phyloP scores from a whole-genome alignment of 1,140 invertebrate genomes.

The Eubasilissa regina region DNA sequence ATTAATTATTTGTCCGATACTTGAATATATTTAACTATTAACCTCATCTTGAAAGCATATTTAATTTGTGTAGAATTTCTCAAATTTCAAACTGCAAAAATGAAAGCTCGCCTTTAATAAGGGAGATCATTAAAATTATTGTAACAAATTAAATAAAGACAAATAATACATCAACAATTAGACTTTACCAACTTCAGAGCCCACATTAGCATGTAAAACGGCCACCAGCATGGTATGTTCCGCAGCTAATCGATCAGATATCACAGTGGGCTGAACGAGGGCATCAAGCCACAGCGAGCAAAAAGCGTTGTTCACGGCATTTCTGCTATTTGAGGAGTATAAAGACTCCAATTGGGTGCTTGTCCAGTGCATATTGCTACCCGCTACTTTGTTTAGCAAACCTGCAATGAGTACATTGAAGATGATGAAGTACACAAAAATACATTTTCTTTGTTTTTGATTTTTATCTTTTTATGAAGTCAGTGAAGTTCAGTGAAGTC shows the following conservation, averaged over 20 bases:
- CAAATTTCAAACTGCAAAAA: no score
- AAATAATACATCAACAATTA: not conserved
- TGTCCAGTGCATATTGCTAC: conserved; percentile 90
- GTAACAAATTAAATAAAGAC: no score
- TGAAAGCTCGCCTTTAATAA: no score
- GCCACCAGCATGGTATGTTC: conserved; percentile 89
- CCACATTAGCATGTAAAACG: conserved; percentile 92
- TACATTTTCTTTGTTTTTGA: no score
- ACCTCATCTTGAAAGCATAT: no score
- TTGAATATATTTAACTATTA: no score
- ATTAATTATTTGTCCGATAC: no score
- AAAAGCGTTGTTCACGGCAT: conserved; percentile 87
- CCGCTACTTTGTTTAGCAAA: conserved; percentile 89
- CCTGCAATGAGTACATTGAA: conserved; percentile 66
- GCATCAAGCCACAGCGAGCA: conserved; percentile 80
- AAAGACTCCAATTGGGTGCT: conserved; percentile 80
- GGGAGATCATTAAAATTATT: no score
- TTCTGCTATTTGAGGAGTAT: conserved; percentile 83
- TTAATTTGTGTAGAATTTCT: no score
- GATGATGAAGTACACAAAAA: no score
- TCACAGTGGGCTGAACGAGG: conserved; percentile 75
- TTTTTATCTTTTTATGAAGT: no score
- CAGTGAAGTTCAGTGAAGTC: no score
- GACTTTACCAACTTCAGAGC: conserved; percentile 86
- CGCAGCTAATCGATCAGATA: conserved; percentile 85